Base-by-base conservation (phyloP, 1,140 invertebrate genomes). In the Leptonema lineaticorne region DNA sequence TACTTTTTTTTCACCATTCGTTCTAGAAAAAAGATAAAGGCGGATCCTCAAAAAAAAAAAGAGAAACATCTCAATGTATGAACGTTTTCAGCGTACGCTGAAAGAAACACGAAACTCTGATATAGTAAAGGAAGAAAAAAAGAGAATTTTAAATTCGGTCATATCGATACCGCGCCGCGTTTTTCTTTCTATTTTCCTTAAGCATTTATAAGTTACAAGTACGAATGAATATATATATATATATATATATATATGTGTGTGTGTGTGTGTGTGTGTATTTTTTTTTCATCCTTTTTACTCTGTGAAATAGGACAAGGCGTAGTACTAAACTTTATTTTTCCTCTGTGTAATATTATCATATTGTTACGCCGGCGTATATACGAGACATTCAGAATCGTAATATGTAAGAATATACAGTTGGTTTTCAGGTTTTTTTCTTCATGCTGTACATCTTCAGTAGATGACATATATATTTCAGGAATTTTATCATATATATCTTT, bases 111-210 rank as follows among this genome's bases (percentile, higher is more conserved):
- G n/a, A n/a, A n/a, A n/a, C n/a, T n/a, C n/a, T n/a, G n/a, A n/a
- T n/a, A n/a, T n/a, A n/a, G n/a, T n/a, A 16, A 45, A n/a, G 37
- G 37, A 4, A 9, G 16, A 24, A 26, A 33, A 60, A 59, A 62
- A 62, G 33, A 16, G 59, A 62, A 62, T 62, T 41, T 27, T 62
- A 62, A 62, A 62, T 62, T 62, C 24, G n/a, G 14, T 5, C 18
- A 58, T 58, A 45, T 62, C 37, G 37, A 62, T 45, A 22, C 22
- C 22, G 9, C 22, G 24, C n/a, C n/a, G n/a, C n/a, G n/a, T n/a
- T 60, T 41, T 24, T 4, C 58, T 28, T 30, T 57, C 53, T 11
- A 5, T 48, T 48, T 48, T 20, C 45, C 6, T n/a, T n/a, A n/a
- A n/a, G n/a, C n/a, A n/a, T n/a, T n/a, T n/a, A n/a, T n/a, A n/a